Base-by-base conservation (phyloP, 1,140 invertebrate species). In the Bombus confusus region DNA sequence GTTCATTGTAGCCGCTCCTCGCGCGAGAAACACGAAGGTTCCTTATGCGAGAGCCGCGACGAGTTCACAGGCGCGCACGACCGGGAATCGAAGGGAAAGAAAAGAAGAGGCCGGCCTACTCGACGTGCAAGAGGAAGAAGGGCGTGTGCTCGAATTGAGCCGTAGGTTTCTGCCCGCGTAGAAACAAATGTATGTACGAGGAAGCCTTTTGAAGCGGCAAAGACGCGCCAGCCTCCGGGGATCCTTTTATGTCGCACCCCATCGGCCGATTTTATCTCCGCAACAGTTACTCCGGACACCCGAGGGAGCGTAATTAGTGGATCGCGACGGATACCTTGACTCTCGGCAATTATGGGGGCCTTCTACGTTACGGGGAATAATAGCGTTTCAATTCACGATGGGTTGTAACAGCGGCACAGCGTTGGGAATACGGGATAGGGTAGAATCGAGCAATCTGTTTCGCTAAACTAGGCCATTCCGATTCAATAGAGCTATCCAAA, bases 241-340 rank as follows among this genome's bases (percentile, higher is more conserved):
- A 39, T 47, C 43, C 62, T 68, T 83, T 83, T 31, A 74, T 83
- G 41, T 83, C 80, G 80, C 80, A 39, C 80, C 80, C 80, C 59
- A 22, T 1, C 25, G 47, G 1, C 12, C n/a, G 47, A 79, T 85
- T 72, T 72, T 80, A 78, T 85, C 68, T 80, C 28, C 59, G 74
- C 74, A 83, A 83, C 82, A 79, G 83, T 85, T 85, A 39, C 83
- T 31, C 22, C 62, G 73, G 13, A 52, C 37, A 41, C 75, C 37
- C 75, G 13, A 25, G 83, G 41, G 47, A 39, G 39, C n/a, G 68
- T 73, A 85, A 85, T 85, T 85, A 85, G 83, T 41, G 77, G 71
- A 77, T 83, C 81, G 81, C 62, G 73, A 39, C 57, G 47, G 64
- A 37, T 79, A 85, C 76, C 68, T 80, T 80, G 76, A 71, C 83